Evolutionary conservation across 2,113 vertebrate genomes (phyloP).

Genomic region (Emydocephalus ijimae): DNA sequence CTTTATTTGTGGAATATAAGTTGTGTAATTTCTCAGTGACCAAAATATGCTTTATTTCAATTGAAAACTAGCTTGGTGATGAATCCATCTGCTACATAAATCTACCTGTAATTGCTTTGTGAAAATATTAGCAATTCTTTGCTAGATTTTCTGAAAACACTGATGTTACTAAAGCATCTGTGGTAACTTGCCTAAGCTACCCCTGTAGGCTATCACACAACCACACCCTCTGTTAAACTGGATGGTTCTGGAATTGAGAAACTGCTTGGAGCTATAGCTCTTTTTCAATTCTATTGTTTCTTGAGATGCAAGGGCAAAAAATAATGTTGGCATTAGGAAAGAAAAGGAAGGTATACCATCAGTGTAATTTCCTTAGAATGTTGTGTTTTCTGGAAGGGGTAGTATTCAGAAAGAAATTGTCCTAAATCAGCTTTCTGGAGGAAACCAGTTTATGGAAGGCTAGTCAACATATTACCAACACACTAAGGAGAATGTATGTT

Average conservation of each 20-base stretch:
- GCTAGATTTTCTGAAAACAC: not conserved
- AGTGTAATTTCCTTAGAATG: not conserved
- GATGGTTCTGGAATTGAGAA: conserved; percentile 1
- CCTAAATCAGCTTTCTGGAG: not conserved
- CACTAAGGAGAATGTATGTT: not conserved
- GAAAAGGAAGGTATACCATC: not conserved
- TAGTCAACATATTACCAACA: not conserved
- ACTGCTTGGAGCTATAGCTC: not conserved
- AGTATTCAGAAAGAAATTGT: not conserved
- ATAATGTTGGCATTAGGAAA: not conserved
- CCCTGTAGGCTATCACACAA: not conserved
- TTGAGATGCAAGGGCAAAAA: not conserved
- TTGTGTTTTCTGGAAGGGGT: not conserved
- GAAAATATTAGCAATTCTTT: not conserved
- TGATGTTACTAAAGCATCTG: not conserved
- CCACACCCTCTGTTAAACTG: not conserved
- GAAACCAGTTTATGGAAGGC: not conserved
- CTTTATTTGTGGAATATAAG: not conserved
- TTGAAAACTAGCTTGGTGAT: not conserved
- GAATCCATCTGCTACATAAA: not conserved
- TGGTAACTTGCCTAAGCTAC: conserved; percentile 14
- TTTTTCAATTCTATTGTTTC: not conserved
- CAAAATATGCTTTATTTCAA: not conserved
- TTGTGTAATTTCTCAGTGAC: not conserved
- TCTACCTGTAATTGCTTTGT: not conserved